Evolutionary conservation across 2,797 vertebrate species (phyloP).

Genomic region (Galago senegalensis): DNA sequence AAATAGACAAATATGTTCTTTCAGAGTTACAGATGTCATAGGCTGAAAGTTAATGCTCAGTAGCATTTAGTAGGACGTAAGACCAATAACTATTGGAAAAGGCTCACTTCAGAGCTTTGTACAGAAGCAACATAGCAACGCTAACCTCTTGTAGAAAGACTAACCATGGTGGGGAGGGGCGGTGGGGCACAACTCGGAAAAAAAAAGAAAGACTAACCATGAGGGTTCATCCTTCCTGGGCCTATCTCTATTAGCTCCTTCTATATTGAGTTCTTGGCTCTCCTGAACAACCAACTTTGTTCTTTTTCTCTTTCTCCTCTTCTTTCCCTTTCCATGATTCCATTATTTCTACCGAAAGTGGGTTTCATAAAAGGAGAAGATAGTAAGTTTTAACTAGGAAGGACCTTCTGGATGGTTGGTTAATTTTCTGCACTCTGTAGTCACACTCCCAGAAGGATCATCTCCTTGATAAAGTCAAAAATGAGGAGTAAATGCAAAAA

Average conservation of each 20-base stretch:
- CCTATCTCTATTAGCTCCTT: not conserved
- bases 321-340: not conserved
- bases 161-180: not conserved
- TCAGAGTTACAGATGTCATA: not conserved
- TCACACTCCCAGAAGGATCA: not conserved
- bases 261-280: not conserved
- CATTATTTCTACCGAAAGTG: not conserved
- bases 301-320: constrained; percentile 16
- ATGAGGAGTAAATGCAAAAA: not conserved
- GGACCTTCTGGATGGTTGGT: not conserved
- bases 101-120: not conserved
- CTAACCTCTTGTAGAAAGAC: not conserved
- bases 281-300: not conserved
- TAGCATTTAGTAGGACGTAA: not conserved
- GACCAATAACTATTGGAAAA: not conserved
- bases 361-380: not conserved
- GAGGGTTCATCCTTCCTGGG: no score
- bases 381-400: not conserved
- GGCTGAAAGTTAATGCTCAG: not conserved
- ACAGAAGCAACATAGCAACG: not conserved
- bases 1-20: not conserved
- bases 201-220: not conserved
- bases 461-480: not conserved
- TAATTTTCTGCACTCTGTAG: not conserved
- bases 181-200: no score